phyloP scores from a whole-genome alignment of 2,888 invertebrate species.

The Ernsta delagoae region DNA sequence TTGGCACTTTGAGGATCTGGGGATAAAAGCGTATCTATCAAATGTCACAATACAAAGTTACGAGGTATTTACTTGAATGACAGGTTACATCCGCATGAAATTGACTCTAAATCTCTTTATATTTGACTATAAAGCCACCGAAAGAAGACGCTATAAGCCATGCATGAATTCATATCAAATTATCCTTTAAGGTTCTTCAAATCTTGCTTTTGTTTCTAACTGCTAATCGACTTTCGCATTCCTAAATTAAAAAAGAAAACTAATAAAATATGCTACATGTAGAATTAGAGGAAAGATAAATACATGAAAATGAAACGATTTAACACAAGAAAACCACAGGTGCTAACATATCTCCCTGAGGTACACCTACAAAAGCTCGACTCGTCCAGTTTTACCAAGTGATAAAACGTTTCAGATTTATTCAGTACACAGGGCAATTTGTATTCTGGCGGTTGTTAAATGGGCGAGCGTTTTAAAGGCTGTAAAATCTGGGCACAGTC shows the following conservation, averaged over 20 bases:
- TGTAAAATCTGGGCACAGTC: slow-evolving; percentile 56
- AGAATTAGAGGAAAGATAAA: background rate
- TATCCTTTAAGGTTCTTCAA: too few relatives aligned
- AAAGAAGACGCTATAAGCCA: too few relatives aligned
- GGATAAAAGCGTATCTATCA: too few relatives aligned
- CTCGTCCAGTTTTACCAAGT: slow-evolving; percentile 58
- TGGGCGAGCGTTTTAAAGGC: slow-evolving; percentile 62
- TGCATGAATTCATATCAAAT: background rate
- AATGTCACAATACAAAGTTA: background rate
- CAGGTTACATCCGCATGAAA: background rate
- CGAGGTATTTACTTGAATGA: background rate
- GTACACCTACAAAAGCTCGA: slow-evolving; percentile 52
- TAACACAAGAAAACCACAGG: slow-evolving; percentile 43
- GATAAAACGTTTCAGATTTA: slow-evolving; percentile 76
- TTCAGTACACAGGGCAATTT: slow-evolving; percentile 64
- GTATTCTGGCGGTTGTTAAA: slow-evolving; percentile 67
- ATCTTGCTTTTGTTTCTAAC: too few relatives aligned
- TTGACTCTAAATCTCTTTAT: background rate
- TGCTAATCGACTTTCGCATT: too few relatives aligned
- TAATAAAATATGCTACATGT: too few relatives aligned
- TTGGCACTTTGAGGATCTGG: too few relatives aligned
- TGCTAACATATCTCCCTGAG: slow-evolving; percentile 55
- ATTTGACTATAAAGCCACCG: background rate
- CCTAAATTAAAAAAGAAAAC: too few relatives aligned
- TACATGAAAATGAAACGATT: slow-evolving; percentile 4